phyloP scores from a whole-genome alignment of 2,888 invertebrate species.

The Meloe dianella region DNA sequence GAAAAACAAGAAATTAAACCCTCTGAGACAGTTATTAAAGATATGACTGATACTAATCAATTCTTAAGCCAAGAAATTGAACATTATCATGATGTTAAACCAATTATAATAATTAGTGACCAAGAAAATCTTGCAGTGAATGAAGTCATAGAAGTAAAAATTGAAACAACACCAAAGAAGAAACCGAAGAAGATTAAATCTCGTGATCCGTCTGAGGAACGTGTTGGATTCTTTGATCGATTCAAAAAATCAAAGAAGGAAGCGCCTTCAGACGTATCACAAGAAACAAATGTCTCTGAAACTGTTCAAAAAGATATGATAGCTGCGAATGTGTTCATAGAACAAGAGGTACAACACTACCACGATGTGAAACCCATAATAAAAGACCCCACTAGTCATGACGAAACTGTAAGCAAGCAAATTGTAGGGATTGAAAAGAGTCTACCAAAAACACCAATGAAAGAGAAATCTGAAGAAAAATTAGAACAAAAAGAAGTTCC shows the following conservation, averaged over 20 bases:
- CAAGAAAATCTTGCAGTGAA: conserved; percentile 20
- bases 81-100: conserved; percentile 36
- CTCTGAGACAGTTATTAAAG: conserved; percentile 22
- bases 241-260: conserved; percentile 26
- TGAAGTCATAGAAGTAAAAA: conserved; percentile 10
- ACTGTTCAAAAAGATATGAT: conserved; percentile 34
- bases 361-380: conserved; percentile 36
- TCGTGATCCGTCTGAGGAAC: conserved; percentile 3
- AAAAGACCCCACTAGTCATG: neutral
- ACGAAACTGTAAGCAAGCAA: conserved; percentile 23
- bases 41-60: conserved; percentile 33
- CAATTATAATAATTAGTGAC: conserved; percentile 28
- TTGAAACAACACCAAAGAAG: conserved; percentile 13
- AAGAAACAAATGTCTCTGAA: conserved; percentile 24
- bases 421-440: conserved; percentile 28
- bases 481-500: conserved; percentile 1
- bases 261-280: conserved; percentile 32
- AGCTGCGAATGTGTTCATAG: conserved; percentile 36
- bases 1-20: conserved; percentile 18
- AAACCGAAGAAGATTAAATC: neutral
- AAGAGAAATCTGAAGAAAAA: too few species aligned
- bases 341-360: conserved; percentile 38
- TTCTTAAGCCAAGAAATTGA: conserved; percentile 39
- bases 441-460: conserved; percentile 7
- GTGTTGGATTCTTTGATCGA: conserved; percentile 20